phyloP scores from a whole-genome alignment of 2,888 invertebrate species.

The Amphipoea oculea region DNA sequence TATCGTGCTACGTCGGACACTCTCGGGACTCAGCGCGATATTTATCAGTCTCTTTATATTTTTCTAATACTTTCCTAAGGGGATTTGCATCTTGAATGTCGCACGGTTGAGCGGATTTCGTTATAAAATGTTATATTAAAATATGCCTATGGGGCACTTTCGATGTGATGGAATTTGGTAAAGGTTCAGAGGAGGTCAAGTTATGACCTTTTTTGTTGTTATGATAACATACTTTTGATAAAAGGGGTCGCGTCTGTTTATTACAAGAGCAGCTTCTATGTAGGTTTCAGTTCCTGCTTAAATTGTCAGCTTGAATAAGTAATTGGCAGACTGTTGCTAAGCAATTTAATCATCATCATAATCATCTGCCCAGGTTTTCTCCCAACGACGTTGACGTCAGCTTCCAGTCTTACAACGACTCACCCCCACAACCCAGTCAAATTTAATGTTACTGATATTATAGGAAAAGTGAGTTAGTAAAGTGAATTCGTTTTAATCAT shows the following conservation, averaged over 20 bases:
- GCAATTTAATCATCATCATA: background rate
- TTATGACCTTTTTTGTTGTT: constrained; percentile 55
- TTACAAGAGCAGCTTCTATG: background rate
- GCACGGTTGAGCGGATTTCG: constrained; percentile 76
- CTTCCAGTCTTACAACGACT: background rate
- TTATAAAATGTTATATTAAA: constrained; percentile 79
- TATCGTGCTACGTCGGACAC: constrained; percentile 86
- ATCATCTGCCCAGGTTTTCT: too few relatives aligned
- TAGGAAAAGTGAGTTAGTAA: background rate
- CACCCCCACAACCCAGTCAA: background rate
- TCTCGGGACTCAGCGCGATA: constrained; percentile 78
- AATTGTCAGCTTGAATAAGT: background rate
- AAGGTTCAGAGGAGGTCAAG: constrained; percentile 52
- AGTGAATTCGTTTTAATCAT: background rate
- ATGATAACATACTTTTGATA: constrained; percentile 36
- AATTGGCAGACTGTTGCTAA: background rate
- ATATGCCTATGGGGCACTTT: constrained; percentile 63
- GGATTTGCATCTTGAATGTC: constrained; percentile 82
- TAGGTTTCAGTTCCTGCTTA: background rate
- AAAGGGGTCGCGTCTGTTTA: constrained; percentile 30
- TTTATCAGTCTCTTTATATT: constrained; percentile 80
- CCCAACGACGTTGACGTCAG: background rate
- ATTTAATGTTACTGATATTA: too few relatives aligned
- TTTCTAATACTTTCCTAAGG: constrained; percentile 86
- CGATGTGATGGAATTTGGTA: constrained; percentile 55